phyloP scores from a whole-genome alignment of 1,140 invertebrate genomes.

The Popillia japonica region DNA sequence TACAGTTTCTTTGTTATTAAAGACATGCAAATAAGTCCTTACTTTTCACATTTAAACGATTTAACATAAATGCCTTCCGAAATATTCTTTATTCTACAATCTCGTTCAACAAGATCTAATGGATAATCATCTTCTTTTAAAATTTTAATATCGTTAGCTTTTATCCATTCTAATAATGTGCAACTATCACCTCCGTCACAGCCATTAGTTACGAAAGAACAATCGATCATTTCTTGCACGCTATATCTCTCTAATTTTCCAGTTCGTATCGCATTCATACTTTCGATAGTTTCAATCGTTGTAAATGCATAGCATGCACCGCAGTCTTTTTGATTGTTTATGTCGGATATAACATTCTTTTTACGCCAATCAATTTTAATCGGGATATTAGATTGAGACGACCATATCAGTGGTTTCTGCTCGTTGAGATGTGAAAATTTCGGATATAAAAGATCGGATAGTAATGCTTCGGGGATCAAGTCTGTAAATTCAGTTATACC shows the following conservation, averaged over 20 bases:
- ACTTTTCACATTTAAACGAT: slow-evolving; percentile 41
- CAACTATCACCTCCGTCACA: slow-evolving; percentile 86
- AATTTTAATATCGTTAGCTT: slow-evolving; percentile 67
- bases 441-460: slow-evolving; percentile 62
- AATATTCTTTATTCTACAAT: slow-evolving; percentile 62
- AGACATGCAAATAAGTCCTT: slow-evolving; percentile 2
- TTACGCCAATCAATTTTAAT: slow-evolving; percentile 64
- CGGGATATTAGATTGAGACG: slow-evolving; percentile 3
- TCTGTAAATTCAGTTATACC: slow-evolving; percentile 80
- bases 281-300: slow-evolving; percentile 78
- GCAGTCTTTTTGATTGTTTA: slow-evolving; percentile 80
- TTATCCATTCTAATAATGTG: slow-evolving; percentile 76
- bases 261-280: slow-evolving; percentile 77
- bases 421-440: slow-evolving; percentile 27
- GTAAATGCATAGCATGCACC: slow-evolving; percentile 91
- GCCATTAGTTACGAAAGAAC: slow-evolving; percentile 77
- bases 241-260: slow-evolving; percentile 71
- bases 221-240: slow-evolving; percentile 88
- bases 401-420: slow-evolving; percentile 19
- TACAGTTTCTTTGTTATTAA: too few relatives aligned
- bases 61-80: slow-evolving; percentile 44
- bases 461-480: slow-evolving; percentile 76
- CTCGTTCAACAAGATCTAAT: slow-evolving; percentile 65
- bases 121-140: slow-evolving; percentile 73
- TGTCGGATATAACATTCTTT: slow-evolving; percentile 72